These are phyloP conservation scores for Drosophila sp. DNA, from an alignment of 1,140 invertebrate species.

Conservation along the genomic window DNA sequence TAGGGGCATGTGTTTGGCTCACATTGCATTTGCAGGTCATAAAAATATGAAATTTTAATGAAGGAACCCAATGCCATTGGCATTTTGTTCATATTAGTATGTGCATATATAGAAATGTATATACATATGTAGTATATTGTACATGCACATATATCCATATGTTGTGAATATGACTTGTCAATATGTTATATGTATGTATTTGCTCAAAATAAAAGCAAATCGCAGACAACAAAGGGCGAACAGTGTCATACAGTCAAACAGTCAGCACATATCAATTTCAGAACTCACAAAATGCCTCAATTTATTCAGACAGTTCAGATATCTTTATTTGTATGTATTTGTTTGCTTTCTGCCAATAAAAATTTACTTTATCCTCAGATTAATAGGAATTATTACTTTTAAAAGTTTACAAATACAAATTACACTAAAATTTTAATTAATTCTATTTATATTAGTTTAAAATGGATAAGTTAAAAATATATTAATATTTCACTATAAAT, in stretches of 20 bases:
- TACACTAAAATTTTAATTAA: too few species aligned
- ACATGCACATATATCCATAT: constrained; percentile 20
- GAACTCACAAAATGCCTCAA: neutral
- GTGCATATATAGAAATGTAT: constrained; percentile 18
- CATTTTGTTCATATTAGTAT: constrained; percentile 29
- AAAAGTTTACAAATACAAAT: too few species aligned
- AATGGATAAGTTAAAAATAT: too few species aligned
- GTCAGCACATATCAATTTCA: neutral
- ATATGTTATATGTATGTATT: constrained; percentile 26
- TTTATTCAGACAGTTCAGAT: neutral
- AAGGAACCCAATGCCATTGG: constrained; percentile 38
- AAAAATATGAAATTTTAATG: constrained; percentile 66
- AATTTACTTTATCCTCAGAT: too few species aligned
- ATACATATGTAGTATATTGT: constrained; percentile 20
- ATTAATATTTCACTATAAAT: too few species aligned
- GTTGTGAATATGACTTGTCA: neutral
- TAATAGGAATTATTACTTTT: too few species aligned
- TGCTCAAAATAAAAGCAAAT: constrained; percentile 34
- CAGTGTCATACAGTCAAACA: constrained; percentile 23
- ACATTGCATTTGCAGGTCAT: constrained; percentile 58
- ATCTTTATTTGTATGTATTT: neutral
- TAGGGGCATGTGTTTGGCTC: constrained; percentile 12
- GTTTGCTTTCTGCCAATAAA: neutral
- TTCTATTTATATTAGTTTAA: too few species aligned
- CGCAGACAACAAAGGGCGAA: constrained; percentile 51